Percentiles rank a stretch among this genome's conserved stretches.
phyloP scores from a whole-genome alignment of 1,140 invertebrate genomes.

The Colletes latitarsis region DNA sequence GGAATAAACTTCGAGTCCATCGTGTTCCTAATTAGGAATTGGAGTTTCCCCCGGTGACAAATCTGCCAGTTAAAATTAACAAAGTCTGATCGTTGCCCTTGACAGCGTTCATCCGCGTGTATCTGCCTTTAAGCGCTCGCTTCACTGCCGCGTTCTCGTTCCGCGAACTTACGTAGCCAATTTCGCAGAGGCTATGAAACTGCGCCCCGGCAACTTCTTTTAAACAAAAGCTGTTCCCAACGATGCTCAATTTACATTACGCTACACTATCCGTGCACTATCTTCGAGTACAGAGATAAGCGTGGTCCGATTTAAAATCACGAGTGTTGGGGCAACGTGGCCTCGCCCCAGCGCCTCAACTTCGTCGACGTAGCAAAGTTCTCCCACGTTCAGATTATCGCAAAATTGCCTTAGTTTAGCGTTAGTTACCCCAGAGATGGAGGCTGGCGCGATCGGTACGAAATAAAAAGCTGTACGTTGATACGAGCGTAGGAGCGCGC shows the following conservation, averaged over 20 bases:
- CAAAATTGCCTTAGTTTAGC: slow-evolving; percentile 49
- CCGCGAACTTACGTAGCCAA: not conserved
- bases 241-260: slow-evolving; percentile 1
- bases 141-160: not conserved
- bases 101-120: too few species aligned
- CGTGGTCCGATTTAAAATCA: slow-evolving; percentile 36
- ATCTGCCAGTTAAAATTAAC: too few species aligned
- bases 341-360: not conserved
- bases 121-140: too few species aligned
- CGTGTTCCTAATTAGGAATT: too few species aligned
- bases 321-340: not conserved
- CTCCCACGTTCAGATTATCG: slow-evolving; percentile 29
- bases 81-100: too few species aligned
- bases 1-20: too few species aligned
- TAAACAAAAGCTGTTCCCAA: not conserved
- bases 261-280: not conserved
- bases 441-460: slow-evolving; percentile 8
- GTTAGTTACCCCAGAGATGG: not conserved
- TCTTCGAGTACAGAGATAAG: slow-evolving; percentile 19
- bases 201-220: slow-evolving; percentile 11
- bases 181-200: not conserved
- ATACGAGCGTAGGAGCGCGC: too few species aligned
- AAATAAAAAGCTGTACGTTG: slow-evolving; percentile 26
- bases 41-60: too few species aligned
- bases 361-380: slow-evolving; percentile 17